phyloP scores from a whole-genome alignment of 2,113 vertebrate species.

The Fregata magnificens region DNA sequence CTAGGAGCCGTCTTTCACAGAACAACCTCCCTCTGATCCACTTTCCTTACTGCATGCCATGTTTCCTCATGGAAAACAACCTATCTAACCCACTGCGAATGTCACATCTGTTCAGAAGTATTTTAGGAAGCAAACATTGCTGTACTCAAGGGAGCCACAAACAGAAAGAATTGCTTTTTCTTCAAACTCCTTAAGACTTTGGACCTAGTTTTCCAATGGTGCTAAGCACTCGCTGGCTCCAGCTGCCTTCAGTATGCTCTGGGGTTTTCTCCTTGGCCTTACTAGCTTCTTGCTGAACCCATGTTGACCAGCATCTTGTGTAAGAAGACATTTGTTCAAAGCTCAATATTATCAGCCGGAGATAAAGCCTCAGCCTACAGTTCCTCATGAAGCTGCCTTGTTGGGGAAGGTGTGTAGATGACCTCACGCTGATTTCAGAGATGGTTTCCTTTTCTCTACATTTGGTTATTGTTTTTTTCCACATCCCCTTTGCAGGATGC shows the following conservation, averaged over 20 bases:
- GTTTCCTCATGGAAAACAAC: not conserved
- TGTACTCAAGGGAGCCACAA: not conserved
- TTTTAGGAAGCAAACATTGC: not conserved
- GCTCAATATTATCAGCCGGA: accelerated
- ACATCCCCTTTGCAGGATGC: not conserved
- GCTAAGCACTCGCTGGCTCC: not conserved
- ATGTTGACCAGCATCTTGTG: not conserved
- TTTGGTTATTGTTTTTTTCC: not conserved
- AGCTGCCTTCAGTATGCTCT: not conserved
- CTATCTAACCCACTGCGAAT: not conserved
- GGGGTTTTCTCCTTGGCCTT: not conserved
- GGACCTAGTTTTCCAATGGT: not conserved
- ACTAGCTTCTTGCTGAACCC: not conserved
- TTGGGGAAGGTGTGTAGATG: not conserved
- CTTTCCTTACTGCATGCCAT: not conserved
- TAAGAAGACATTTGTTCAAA: not conserved
- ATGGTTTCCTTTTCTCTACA: conserved; percentile 28
- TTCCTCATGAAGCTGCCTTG: not conserved
- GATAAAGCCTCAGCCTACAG: not conserved
- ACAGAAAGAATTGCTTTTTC: not conserved
- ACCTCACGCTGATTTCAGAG: not conserved
- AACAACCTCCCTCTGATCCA: not conserved
- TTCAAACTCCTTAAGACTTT: not conserved
- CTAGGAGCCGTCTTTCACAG: not conserved
- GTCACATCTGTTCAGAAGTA: not conserved